These are phyloP conservation scores for Fukomys damarensis DNA, from an alignment of 2,113 vertebrate species.

Conservation along the genomic window DNA sequence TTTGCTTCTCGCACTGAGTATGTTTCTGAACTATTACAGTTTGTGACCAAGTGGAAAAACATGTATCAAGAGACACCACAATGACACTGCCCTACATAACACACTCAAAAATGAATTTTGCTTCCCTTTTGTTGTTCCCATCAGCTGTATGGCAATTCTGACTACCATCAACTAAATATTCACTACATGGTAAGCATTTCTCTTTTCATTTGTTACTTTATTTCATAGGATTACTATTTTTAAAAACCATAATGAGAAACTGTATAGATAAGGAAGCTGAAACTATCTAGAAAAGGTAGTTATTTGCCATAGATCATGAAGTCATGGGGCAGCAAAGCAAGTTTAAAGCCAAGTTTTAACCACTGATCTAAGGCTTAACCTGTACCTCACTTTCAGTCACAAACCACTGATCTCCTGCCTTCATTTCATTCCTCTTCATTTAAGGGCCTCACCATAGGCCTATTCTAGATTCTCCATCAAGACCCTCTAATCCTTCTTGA, in stretches of 20 bases:
- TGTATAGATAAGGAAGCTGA: background rate
- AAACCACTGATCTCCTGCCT: background rate
- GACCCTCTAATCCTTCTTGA: background rate
- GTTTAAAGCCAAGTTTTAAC: background rate
- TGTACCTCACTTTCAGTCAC: background rate
- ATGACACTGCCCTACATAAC: background rate
- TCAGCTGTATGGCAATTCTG: background rate
- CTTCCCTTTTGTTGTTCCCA: background rate
- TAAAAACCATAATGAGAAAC: background rate
- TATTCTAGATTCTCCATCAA: background rate
- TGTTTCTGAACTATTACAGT: background rate
- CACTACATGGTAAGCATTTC: background rate
- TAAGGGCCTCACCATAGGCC: background rate
- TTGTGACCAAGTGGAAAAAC: background rate
- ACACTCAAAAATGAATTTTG: background rate
- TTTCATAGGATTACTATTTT: slow-evolving; percentile 5
- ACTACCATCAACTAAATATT: background rate
- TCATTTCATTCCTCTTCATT: background rate
- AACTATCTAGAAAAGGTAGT: background rate
- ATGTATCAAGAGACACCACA: background rate
- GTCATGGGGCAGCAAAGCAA: background rate
- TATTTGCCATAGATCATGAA: background rate
- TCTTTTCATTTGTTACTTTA: slow-evolving; percentile 15
- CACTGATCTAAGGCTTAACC: background rate
- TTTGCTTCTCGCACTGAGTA: background rate